Percentiles rank a stretch among this genome's conserved stretches.
phyloP scores from a whole-genome alignment of 1,140 invertebrate genomes.

The Dendroctonus ponderosae region DNA sequence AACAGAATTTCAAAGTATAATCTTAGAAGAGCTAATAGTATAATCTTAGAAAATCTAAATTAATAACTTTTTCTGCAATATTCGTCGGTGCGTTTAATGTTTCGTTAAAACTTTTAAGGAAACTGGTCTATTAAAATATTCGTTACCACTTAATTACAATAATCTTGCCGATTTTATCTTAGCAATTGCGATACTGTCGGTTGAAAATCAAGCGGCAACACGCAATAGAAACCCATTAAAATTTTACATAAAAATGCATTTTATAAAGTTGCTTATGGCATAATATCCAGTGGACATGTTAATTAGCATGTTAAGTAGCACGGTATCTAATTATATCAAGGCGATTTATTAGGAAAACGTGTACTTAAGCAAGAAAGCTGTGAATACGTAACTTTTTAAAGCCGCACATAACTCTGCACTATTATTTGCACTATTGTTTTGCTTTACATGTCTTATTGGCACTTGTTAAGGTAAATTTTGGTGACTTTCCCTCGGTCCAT shows the following conservation, averaged over 20 bases:
- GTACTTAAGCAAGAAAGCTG: not conserved
- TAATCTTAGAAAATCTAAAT: too few species aligned
- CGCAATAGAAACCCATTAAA: conserved; percentile 12
- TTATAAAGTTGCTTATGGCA: conserved; percentile 11
- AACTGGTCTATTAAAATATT: too few species aligned
- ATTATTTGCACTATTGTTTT: not conserved
- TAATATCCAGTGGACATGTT: conserved; percentile 16
- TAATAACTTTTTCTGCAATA: too few species aligned
- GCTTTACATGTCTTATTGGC: not conserved
- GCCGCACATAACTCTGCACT: not conserved
- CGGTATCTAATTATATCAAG: conserved; percentile 17
- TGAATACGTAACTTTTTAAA: conserved; percentile 12
- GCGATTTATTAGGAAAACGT: conserved; percentile 13
- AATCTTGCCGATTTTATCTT: conserved; percentile 2
- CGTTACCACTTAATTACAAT: too few species aligned
- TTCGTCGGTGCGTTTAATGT: too few species aligned
- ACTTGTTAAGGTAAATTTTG: not conserved
- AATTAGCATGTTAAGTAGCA: conserved; percentile 17
- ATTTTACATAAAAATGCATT: conserved; percentile 22
- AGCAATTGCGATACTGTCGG: conserved; percentile 5
- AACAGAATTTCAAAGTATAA: too few species aligned
- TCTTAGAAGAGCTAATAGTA: too few species aligned
- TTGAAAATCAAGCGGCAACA: conserved; percentile 2
- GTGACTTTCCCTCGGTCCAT: not conserved
- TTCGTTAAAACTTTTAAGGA: too few species aligned